Percentiles rank a stretch among this genome's conserved stretches.
Conservation (phyloP, 1,140 invertebrate species). For the Zaprionus vittiger region DNA sequence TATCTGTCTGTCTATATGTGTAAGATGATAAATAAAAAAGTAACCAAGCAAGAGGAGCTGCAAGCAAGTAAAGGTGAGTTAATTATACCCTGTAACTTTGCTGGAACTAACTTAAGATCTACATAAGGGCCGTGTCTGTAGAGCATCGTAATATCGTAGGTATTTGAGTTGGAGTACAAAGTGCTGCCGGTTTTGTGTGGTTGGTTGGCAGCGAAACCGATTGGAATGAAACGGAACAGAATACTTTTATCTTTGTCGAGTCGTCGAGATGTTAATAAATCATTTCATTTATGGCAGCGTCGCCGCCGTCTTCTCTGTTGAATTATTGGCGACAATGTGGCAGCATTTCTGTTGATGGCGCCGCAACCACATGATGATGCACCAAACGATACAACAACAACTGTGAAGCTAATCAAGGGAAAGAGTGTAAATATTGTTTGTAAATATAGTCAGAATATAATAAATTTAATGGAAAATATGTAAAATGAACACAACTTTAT, state of each 20-base stretch:
- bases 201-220: neutral
- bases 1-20: conserved; percentile 31
- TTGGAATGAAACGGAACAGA: conserved; percentile 4
- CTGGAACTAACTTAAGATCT: neutral
- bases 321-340: conserved; percentile 51
- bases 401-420: neutral
- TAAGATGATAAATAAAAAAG: conserved; percentile 7
- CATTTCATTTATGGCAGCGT: conserved; percentile 48
- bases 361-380: conserved; percentile 8
- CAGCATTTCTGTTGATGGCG: conserved; percentile 25
- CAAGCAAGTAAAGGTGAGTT: neutral
- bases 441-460: neutral
- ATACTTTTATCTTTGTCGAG: neutral
- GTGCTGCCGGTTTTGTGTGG: neutral
- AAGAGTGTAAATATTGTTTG: conserved; percentile 5
- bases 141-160: neutral
- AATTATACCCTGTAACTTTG: neutral
- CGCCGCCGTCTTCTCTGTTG: conserved; percentile 15
- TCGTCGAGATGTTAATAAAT: conserved; percentile 42
- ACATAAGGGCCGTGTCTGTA: neutral
- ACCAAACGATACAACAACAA: conserved; percentile 10
- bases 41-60: neutral
- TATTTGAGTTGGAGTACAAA: neutral
- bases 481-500: no score
- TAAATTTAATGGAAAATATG: neutral